phyloP scores from a whole-genome alignment of 2,797 vertebrate genomes.

The Glyptemys insculpta region DNA sequence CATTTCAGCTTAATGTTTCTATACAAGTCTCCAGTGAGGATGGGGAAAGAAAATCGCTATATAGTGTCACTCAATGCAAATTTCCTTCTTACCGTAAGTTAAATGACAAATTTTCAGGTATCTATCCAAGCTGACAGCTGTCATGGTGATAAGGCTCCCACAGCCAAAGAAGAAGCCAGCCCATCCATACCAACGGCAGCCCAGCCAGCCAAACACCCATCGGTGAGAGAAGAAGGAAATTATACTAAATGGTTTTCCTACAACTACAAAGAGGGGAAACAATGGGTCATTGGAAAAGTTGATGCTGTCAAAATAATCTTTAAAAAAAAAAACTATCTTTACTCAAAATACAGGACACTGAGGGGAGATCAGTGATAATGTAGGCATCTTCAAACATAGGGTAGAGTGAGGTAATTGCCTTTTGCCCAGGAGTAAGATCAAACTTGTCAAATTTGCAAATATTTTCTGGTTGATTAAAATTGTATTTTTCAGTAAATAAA shows the following conservation, averaged over 20 bases:
- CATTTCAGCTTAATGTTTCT: not conserved
- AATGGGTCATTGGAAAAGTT: not conserved
- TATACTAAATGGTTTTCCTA: slow-evolving; percentile 93
- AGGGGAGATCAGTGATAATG: not conserved
- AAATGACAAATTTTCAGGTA: slow-evolving; percentile 97
- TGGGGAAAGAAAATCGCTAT: not conserved
- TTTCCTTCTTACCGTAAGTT: slow-evolving; percentile 87
- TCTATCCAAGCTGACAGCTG: slow-evolving; percentile 93
- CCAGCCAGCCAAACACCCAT: slow-evolving; percentile 95
- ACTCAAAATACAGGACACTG: not conserved
- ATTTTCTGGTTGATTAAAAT: not conserved
- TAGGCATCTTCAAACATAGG: not conserved
- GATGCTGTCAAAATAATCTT: not conserved
- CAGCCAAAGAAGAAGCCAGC: slow-evolving; percentile 96
- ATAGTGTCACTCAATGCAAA: rapidly evolving
- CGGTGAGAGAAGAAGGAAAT: slow-evolving; percentile 93
- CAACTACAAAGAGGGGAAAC: slow-evolving; percentile 81
- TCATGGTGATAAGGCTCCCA: slow-evolving; percentile 96
- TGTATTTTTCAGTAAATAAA: not conserved
- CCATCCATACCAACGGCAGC: slow-evolving; percentile 95
- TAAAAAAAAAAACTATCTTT: not conserved
- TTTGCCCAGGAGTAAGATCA: not conserved
- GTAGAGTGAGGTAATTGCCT: not conserved
- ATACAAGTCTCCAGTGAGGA: not conserved
- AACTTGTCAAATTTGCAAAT: not conserved